phyloP scores from a whole-genome alignment of 2,797 vertebrate genomes.

The Microctenopoma lineatum region DNA sequence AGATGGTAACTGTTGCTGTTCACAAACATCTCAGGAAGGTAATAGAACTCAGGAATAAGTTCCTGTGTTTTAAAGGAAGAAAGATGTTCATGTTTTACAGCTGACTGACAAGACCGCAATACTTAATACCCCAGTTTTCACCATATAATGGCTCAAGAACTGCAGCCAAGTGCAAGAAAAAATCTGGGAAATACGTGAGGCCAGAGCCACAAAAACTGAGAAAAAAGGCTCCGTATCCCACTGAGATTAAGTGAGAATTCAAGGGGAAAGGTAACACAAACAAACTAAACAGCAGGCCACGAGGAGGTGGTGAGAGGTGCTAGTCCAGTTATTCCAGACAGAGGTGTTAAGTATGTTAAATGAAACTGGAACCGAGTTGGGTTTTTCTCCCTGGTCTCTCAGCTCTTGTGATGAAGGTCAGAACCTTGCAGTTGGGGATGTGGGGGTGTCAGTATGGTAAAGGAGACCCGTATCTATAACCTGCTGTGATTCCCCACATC shows the following conservation, averaged over 20 bases:
- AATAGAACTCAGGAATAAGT: slow-evolving; percentile 97
- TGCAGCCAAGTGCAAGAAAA: slow-evolving; percentile 28
- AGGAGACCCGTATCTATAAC: slow-evolving; percentile 47
- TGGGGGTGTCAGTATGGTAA: slow-evolving; percentile 53
- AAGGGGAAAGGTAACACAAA: slow-evolving; percentile 74
- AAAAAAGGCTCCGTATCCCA: slow-evolving; percentile 29
- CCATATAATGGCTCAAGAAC: slow-evolving; percentile 20
- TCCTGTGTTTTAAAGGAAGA: slow-evolving; percentile 81
- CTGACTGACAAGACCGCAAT: slow-evolving; percentile 16
- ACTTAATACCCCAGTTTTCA: slow-evolving; percentile 26
- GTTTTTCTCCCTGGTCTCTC: slow-evolving; percentile 61
- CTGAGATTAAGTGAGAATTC: slow-evolving; percentile 68
- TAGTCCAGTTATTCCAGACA: slow-evolving; percentile 74
- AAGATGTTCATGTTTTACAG: slow-evolving; percentile 24
- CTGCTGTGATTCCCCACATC: slow-evolving; percentile 55
- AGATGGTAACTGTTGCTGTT: slow-evolving; percentile 95
- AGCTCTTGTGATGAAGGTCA: slow-evolving; percentile 76
- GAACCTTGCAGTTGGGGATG: slow-evolving; percentile 56
- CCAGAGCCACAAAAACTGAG: slow-evolving; percentile 22
- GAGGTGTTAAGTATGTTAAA: slow-evolving; percentile 77
- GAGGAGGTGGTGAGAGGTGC: slow-evolving; percentile 67
- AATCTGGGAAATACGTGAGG: slow-evolving; percentile 20
- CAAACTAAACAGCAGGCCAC: slow-evolving; percentile 68
- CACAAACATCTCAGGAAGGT: slow-evolving; percentile 98
- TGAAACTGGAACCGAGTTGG: slow-evolving; percentile 69